Evolutionary conservation across 2,113 vertebrate genomes (phyloP), one percentile per base, ranked within the genome.

Genomic region (Peucedramus taeniatus): DNA sequence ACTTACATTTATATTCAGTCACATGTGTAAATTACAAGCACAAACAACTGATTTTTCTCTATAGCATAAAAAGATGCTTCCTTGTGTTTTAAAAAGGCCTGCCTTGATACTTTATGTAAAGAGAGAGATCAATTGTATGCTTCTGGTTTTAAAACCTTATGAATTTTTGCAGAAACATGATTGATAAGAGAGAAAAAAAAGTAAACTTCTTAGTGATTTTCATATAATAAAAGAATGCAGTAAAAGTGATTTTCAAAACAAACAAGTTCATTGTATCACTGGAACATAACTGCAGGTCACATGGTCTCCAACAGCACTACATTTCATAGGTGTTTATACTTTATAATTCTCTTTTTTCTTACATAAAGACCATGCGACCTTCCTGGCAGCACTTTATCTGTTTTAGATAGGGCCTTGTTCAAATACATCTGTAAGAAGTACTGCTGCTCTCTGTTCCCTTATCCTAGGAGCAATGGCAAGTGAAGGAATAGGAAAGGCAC

Each of bases 241-340:
- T 21, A 49, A 23, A n/a, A 87, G 14, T 20, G 45, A 40, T 68
- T 66, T 88, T 53, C 21, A 68, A 90, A 50, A 13, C 20, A 65
- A 74, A 37, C 1, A 33, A 6, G 3, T 40, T 75, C 16, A 27
- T 14, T 65, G 4, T 37, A 53, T 30, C 19, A 16, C 30, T 79
- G 35, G 19, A 50, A 33, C 14, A 40, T 50, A 28, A 57, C 27
- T 53, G 26, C n/a, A 53, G 7, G 23, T 60, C 22, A 39, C 35
- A 17, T 0, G 2, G 30, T 35, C 10, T 31, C 6, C n/a, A 53
- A 1, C 6, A 4, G 12, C 17, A 47, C 24, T 49, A 26, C 1
- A 7, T 65, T 89, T 86, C 37, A 44, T 6, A 26, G 14, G 50
- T 8, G 37, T 6, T 16, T 27, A 18, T 16, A 40, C 4, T 33